These are phyloP conservation scores for Altica lythri DNA, from an alignment of 2,888 invertebrate species.

Conservation along the genomic window DNA sequence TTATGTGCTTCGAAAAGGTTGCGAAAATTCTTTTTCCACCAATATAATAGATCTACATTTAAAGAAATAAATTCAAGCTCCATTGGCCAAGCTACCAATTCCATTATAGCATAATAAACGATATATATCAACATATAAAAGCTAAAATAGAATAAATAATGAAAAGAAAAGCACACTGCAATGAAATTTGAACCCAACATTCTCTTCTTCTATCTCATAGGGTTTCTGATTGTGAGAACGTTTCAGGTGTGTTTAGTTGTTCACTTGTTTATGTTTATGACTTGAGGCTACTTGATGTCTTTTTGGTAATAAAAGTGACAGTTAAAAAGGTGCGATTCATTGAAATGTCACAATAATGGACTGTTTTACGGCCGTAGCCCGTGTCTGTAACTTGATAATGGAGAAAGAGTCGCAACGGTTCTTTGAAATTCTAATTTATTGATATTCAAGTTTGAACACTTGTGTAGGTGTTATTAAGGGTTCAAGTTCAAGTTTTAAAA, in stretches of 20 bases:
- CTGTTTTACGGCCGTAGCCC: slow-evolving; percentile 54
- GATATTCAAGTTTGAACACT: slow-evolving; percentile 13
- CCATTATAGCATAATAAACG: slow-evolving; percentile 10
- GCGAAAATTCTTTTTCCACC: too few relatives aligned
- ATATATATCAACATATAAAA: slow-evolving; percentile 19
- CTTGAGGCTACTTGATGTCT: slow-evolving; percentile 58
- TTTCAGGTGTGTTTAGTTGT: slow-evolving; percentile 40
- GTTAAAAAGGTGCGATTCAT: slow-evolving; percentile 53
- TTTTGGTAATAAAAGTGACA: slow-evolving; percentile 62
- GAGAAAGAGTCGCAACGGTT: slow-evolving; percentile 42
- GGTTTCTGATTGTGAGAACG: slow-evolving; percentile 34
- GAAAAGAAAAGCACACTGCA: background rate
- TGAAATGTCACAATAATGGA: slow-evolving; percentile 56
- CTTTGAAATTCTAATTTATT: slow-evolving; percentile 34
- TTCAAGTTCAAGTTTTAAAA: too few relatives aligned
- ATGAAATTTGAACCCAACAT: slow-evolving; percentile 29
- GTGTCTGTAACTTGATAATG: slow-evolving; percentile 51
- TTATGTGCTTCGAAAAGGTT: too few relatives aligned
- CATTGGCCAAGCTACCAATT: slow-evolving; percentile 14
- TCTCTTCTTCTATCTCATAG: slow-evolving; percentile 19
- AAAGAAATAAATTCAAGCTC: slow-evolving; percentile 6
- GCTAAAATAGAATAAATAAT: background rate
- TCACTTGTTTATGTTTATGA: slow-evolving; percentile 48
- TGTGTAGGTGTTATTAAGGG: slow-evolving; percentile 4
- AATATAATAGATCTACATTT: too few relatives aligned